These are phyloP conservation scores for Xanthorhoe spadicearia DNA, from an alignment of 2,888 invertebrate genomes.

Conservation along the genomic window DNA sequence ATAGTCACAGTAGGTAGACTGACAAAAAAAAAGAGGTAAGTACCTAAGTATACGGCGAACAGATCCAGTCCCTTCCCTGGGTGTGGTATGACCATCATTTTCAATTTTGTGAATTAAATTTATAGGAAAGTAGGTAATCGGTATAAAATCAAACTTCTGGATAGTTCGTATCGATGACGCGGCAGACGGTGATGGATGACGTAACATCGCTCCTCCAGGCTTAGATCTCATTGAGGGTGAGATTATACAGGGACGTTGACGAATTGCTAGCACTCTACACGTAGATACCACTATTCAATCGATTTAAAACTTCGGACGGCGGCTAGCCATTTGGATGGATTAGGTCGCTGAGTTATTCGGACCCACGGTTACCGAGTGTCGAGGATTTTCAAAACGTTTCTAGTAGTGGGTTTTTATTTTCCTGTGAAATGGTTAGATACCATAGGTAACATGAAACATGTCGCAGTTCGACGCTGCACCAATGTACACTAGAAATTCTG, in stretches of 20 bases:
- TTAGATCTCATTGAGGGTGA: constrained; percentile 79
- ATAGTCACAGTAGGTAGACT: no score
- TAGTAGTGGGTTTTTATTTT: background rate
- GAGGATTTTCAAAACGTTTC: background rate
- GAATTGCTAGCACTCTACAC: constrained; percentile 74
- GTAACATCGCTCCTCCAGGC: constrained; percentile 71
- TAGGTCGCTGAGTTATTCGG: constrained; percentile 38
- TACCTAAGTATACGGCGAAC: no score
- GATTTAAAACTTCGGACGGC: constrained; percentile 69
- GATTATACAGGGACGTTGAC: constrained; percentile 81
- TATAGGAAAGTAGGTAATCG: constrained; percentile 15
- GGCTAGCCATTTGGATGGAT: constrained; percentile 41
- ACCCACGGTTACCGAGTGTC: background rate
- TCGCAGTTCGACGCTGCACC: no score
- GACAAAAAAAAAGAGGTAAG: no score
- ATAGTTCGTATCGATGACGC: constrained; percentile 56
- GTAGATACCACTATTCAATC: constrained; percentile 76
- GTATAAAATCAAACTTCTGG: constrained; percentile 32
- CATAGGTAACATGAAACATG: no score
- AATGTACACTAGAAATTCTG: no score
- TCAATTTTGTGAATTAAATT: background rate
- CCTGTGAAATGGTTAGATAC: no score
- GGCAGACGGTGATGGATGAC: constrained; percentile 75
- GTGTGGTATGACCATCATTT: no score
- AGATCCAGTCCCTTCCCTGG: no score